Evolutionary conservation across 2,113 vertebrate species (phyloP).

Genomic region (Corythoichthys intestinalis): DNA sequence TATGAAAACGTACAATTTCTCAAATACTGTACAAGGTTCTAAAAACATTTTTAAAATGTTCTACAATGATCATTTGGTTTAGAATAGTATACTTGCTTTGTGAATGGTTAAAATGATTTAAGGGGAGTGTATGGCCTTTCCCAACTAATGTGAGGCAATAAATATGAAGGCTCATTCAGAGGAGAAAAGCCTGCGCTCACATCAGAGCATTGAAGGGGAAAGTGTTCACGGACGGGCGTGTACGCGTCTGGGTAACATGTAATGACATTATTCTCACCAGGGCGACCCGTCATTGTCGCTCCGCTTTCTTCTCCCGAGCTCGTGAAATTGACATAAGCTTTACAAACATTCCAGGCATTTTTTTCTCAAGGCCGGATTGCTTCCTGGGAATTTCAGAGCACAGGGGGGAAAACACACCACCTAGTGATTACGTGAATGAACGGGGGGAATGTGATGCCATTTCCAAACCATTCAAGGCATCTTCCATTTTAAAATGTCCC

Average conservation of each 20-base stretch:
- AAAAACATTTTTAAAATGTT: background rate
- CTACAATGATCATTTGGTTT: background rate
- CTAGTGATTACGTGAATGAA: constrained; percentile 42
- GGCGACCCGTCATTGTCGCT: constrained; percentile 69
- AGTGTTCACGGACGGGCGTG: constrained; percentile 50
- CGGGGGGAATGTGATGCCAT: background rate
- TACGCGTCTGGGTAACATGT: constrained; percentile 65
- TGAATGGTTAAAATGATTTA: constrained; percentile 52
- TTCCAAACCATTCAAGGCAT: background rate
- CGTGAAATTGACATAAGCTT: constrained; percentile 78
- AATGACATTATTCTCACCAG: constrained; percentile 74
- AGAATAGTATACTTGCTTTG: constrained; percentile 14
- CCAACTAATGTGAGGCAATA: constrained; percentile 36
- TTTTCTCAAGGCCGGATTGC: constrained; percentile 67
- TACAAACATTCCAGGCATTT: constrained; percentile 77
- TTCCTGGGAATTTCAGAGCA: constrained; percentile 40
- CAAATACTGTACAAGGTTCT: background rate
- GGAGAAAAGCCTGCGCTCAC: constrained; percentile 40
- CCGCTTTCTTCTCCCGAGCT: constrained; percentile 66
- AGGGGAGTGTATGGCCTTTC: constrained; percentile 45
- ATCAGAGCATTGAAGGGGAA: constrained; percentile 30
- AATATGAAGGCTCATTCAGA: constrained; percentile 47
- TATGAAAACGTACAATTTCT: too few species aligned
- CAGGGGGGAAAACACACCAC: constrained; percentile 34
- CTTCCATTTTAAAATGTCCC: background rate